Evolutionary conservation across 2,888 invertebrate genomes (phyloP).

Genomic region (Cataglyphis livida): DNA sequence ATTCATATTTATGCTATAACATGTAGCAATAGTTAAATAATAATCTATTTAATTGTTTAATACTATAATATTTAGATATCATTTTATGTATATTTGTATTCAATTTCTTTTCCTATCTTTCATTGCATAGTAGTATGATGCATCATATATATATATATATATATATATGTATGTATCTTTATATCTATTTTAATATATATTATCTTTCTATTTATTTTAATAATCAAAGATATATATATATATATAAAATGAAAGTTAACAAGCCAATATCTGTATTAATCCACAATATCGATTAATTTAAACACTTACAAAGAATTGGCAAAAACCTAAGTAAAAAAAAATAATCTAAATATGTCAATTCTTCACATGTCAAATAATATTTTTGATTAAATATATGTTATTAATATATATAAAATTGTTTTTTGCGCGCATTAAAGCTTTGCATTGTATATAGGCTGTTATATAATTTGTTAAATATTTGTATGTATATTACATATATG

Average conservation of each 20-base stretch:
- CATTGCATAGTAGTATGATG: conserved; percentile 28
- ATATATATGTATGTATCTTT: too few relatives aligned
- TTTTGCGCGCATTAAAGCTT: not conserved
- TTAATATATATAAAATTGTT: not conserved
- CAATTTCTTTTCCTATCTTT: conserved; percentile 14
- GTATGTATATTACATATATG: not conserved
- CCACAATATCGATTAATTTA: not conserved
- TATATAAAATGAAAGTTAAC: too few relatives aligned
- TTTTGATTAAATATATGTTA: not conserved
- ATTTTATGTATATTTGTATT: conserved; percentile 21
- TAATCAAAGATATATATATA: too few relatives aligned
- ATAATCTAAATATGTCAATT: not conserved
- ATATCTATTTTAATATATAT: too few relatives aligned
- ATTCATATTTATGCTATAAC: not conserved
- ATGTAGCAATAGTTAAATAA: conserved; percentile 24
- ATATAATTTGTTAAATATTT: not conserved
- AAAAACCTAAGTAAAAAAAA: not conserved
- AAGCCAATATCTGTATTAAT: not conserved
- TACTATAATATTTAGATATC: conserved; percentile 24
- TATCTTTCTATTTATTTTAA: too few relatives aligned
- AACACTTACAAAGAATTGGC: not conserved
- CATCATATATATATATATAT: conserved; percentile 28
- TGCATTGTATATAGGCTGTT: not conserved
- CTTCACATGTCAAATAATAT: not conserved
- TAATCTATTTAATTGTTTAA: conserved; percentile 20